A percentile compares a stretch with the other conserved stretches of the same genome.
Conservation (phyloP, 2,113 vertebrate species). For the Pungitius pungitius region DNA sequence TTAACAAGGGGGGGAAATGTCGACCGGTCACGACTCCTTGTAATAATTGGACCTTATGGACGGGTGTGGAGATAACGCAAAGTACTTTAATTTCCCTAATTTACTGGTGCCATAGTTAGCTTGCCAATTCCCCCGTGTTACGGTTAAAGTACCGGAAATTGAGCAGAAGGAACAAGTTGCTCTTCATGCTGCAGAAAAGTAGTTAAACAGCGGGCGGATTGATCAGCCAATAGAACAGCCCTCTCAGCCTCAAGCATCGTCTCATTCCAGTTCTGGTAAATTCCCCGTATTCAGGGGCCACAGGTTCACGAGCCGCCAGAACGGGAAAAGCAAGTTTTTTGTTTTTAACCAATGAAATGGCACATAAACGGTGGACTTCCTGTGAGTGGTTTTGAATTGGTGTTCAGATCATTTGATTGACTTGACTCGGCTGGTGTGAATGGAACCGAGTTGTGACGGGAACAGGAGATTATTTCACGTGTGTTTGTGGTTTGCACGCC, state of each 20-base stretch:
- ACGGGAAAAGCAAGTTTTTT: background rate
- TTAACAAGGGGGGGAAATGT: background rate
- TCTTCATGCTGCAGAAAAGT: background rate
- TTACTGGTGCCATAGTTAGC: background rate
- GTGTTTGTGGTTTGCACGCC: constrained; percentile 5
- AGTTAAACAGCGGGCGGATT: background rate
- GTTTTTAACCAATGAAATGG: background rate
- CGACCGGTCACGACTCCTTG: background rate
- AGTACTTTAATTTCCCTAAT: background rate
- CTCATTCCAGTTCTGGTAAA: background rate
- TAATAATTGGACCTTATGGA: too few species aligned
- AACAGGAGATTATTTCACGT: too few species aligned
- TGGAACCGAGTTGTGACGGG: too few species aligned
- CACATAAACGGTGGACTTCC: background rate
- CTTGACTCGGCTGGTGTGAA: background rate
- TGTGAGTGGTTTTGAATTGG: background rate
- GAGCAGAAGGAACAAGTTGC: background rate
- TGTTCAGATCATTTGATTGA: background rate
- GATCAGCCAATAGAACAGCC: too few species aligned
- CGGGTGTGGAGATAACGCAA: background rate
- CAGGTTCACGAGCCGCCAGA: background rate
- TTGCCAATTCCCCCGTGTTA: background rate
- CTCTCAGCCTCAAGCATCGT: too few species aligned
- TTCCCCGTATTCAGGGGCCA: background rate
- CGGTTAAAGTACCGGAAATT: background rate